phyloP scores from a whole-genome alignment of 23 tunicate species.

The Trididemnum clinides region DNA sequence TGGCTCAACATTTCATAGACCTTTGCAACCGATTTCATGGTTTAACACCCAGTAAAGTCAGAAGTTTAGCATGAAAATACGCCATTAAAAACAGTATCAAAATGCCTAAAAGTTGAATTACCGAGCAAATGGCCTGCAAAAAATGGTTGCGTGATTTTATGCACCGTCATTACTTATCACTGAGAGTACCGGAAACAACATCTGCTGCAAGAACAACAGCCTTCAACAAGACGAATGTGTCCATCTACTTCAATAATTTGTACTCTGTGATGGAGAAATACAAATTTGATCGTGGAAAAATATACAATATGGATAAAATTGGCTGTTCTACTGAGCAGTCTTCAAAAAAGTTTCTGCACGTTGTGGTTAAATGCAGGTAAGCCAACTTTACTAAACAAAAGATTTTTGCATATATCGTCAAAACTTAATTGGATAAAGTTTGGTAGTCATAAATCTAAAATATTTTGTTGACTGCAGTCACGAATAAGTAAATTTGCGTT shows the following conservation, averaged over 20 bases:
- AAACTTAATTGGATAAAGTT: too few relatives aligned
- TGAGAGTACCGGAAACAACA: background rate
- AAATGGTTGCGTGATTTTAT: background rate
- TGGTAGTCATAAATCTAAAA: too few relatives aligned
- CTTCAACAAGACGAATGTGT: background rate
- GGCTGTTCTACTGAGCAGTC: constrained; percentile 3
- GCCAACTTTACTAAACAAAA: too few relatives aligned
- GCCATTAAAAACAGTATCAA: background rate
- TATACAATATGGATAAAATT: background rate
- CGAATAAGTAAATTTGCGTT: too few relatives aligned
- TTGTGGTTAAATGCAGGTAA: background rate
- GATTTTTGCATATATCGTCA: too few relatives aligned
- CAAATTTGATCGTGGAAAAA: background rate
- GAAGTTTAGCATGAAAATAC: background rate
- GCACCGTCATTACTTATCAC: background rate
- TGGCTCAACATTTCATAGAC: background rate
- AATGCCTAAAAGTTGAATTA: background rate
- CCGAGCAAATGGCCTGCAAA: background rate
- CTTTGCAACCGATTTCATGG: background rate
- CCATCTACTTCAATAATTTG: background rate
- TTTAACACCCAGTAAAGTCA: background rate
- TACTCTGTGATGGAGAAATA: background rate
- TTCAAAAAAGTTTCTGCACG: background rate
- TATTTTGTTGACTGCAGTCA: too few relatives aligned
- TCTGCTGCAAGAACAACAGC: background rate